Base-by-base conservation (phyloP, 2,797 vertebrate species). In the Distichodus sexfasciatus region DNA sequence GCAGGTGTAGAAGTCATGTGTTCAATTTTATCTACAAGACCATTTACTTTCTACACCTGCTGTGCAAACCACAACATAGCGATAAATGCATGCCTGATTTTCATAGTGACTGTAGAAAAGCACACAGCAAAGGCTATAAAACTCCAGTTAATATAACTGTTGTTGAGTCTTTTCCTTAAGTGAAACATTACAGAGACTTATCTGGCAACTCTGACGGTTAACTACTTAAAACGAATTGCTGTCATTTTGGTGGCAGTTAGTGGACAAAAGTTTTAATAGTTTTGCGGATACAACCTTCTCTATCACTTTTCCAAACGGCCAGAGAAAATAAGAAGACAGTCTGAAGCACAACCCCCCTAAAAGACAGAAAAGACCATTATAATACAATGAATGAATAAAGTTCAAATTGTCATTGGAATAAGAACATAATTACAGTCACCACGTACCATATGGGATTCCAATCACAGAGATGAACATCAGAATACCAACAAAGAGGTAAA, bases 221-320 rank as follows among this genome's bases (percentile, higher is more conserved):
- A 40, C 7, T 10, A 3, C 5, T 40, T 40, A 1, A 35, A 29
- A 10, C 8, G 15, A 54, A 33, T 15, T n/a, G 23, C 10, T 36
- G 14, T 23, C 15, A 12, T 9, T 9, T 31, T 21, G 23, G n/a
- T 41, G 14, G 3, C 21, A 43, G n/a, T 2, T 1, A 40, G 8
- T 23, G 29, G 29, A 14, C 9, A 33, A 15, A n/a, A n/a, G n/a
- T n/a, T 17, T 23, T 11, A 33, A 57, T 2, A 5, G 19, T 51
- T 17, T 50, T 26, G 21, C 35, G 11, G 48, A 7, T 8, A 9
- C 10, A 54, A 89, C 89, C 87, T 91, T 83, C 15, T 89, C 85
- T 62, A 94, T 88, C 0, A 88, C 86, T 81, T 92, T 95, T 61
- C 92, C 92, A 3, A 96, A 94, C 0, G 93, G 93, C 93, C 94